These are phyloP conservation scores for Neotoma lepida DNA, from an alignment of 2,113 vertebrate genomes.

Conservation along the genomic window DNA sequence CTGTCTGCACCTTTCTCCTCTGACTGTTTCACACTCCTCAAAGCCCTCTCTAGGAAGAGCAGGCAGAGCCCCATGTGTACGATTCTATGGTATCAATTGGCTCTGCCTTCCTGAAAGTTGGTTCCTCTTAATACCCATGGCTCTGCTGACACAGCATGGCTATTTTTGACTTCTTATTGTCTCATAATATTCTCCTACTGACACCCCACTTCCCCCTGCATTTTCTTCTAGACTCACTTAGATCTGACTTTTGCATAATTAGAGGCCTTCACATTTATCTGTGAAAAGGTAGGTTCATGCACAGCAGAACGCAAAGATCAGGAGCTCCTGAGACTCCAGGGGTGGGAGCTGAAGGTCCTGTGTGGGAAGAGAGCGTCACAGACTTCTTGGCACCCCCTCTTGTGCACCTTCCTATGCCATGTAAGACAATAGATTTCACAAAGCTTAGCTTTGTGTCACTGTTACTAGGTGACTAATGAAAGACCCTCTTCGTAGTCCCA, in stretches of 20 bases:
- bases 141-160: not conserved
- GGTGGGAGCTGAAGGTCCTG: not conserved
- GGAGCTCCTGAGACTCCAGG: not conserved
- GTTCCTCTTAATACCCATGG: not conserved
- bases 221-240: constrained; percentile 22
- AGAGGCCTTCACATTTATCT: constrained; percentile 51
- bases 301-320: not conserved
- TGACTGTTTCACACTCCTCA: not conserved
- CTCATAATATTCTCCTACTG: not conserved
- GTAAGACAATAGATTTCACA: not conserved
- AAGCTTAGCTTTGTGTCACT: constrained; percentile 23
- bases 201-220: not conserved
- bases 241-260: constrained; percentile 55
- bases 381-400: not conserved
- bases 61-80: not conserved
- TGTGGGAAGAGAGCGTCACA: not conserved
- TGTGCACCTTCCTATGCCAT: not conserved
- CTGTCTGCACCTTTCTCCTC: not conserved
- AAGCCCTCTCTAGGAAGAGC: not conserved
- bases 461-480: constrained; percentile 41
- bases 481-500: not conserved
- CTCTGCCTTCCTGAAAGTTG: constrained; percentile 17
- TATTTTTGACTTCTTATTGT: constrained; percentile 64
- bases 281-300: not conserved
- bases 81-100: not conserved